phyloP scores from a whole-genome alignment of 2,113 vertebrate species.

The Corynorhinus townsendii region DNA sequence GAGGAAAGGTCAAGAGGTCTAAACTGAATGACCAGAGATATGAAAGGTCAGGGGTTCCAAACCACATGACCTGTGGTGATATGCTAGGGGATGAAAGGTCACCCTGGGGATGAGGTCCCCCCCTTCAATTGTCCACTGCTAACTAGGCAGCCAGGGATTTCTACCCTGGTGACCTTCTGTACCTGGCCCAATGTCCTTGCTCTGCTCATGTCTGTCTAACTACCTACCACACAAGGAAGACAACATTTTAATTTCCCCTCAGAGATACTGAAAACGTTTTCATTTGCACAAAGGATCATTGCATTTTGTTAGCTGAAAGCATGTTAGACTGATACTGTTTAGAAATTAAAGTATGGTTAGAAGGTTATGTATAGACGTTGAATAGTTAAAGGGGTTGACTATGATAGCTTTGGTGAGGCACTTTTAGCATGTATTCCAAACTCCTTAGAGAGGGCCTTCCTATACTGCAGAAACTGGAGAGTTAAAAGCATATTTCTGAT shows the following conservation, averaged over 20 bases:
- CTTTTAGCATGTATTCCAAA: not conserved
- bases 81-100: no score
- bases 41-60: no score
- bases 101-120: no score
- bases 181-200: no score
- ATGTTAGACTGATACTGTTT: not conserved
- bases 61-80: no score
- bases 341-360: not conserved
- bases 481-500: not conserved
- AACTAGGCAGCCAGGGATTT: no score
- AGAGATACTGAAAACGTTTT: not conserved
- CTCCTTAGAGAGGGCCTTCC: not conserved
- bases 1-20: no score
- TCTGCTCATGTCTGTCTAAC: no score
- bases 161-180: no score
- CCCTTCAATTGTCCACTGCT: no score
- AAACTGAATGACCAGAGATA: no score
- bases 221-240: no score
- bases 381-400: not conserved
- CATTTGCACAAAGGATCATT: not conserved
- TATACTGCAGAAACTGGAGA: not conserved
- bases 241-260: not conserved
- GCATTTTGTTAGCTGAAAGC: conserved; percentile 1
- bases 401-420: not conserved
- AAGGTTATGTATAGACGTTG: not conserved